Evolutionary conservation across 2,113 vertebrate genomes (phyloP).

Genomic region (Motacilla alba): DNA sequence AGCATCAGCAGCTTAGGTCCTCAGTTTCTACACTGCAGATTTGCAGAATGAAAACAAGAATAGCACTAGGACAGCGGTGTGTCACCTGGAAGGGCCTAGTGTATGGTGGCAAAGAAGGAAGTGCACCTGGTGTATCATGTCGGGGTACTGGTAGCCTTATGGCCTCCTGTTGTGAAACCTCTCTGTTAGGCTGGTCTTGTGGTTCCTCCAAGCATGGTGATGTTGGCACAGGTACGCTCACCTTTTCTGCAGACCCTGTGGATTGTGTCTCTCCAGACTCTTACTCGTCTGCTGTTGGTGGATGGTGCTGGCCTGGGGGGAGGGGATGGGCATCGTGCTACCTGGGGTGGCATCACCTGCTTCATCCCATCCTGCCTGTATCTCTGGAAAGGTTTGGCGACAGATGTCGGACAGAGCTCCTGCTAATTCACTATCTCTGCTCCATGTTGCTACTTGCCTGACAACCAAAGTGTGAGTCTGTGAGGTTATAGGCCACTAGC

Average conservation of each 20-base stretch:
- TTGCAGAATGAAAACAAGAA: not conserved
- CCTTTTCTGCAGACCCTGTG: not conserved
- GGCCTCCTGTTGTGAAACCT: not conserved
- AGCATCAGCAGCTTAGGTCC: not conserved
- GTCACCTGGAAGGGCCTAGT: not conserved
- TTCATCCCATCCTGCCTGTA: not conserved
- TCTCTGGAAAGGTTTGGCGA: not conserved
- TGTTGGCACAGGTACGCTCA: not conserved
- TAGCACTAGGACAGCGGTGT: not conserved
- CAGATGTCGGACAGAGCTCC: not conserved
- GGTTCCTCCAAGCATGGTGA: not conserved
- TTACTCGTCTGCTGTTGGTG: not conserved
- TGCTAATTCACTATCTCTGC: conserved; percentile 18
- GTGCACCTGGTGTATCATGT: not conserved
- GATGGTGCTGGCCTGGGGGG: not conserved
- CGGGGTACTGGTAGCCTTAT: not conserved
- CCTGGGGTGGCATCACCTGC: not conserved
- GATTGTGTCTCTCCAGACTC: not conserved
- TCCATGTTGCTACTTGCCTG: conserved; percentile 36
- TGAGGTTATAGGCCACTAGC: not conserved
- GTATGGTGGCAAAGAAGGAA: not conserved
- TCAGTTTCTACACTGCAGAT: not conserved
- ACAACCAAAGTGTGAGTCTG: not conserved
- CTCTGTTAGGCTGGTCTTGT: not conserved
- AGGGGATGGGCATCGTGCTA: accelerated